Evolutionary conservation across 2,888 invertebrate species (phyloP).

Genomic region (Drosophila sordidula): DNA sequence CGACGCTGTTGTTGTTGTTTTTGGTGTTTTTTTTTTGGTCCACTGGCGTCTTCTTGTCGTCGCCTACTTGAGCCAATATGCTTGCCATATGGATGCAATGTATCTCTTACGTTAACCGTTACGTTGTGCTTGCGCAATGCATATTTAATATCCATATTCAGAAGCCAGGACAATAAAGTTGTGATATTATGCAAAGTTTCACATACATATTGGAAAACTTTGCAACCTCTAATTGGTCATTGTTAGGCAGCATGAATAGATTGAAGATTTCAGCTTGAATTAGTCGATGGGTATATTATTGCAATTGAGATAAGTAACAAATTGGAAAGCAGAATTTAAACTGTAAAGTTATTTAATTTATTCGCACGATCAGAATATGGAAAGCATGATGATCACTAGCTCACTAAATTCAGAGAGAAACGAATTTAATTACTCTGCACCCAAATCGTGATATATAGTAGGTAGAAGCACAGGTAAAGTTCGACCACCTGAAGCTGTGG

Average conservation of each 20-base stretch:
- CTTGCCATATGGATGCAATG: constrained; percentile 71
- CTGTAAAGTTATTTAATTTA: too few relatives aligned
- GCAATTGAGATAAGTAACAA: too few relatives aligned
- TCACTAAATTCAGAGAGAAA: background rate
- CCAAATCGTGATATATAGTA: constrained; percentile 1
- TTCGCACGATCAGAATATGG: too few relatives aligned
- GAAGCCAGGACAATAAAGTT: constrained; percentile 38
- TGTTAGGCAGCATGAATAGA: too few relatives aligned
- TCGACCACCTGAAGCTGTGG: constrained; percentile 55
- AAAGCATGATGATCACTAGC: background rate
- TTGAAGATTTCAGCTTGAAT: too few relatives aligned
- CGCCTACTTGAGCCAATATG: constrained; percentile 70
- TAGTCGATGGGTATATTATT: too few relatives aligned
- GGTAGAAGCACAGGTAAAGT: constrained; percentile 17
- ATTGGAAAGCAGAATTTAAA: too few relatives aligned
- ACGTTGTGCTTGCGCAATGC: constrained; percentile 40
- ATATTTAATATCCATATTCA: constrained; percentile 27
- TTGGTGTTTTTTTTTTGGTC: constrained; percentile 27
- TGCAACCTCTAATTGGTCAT: constrained; percentile 10
- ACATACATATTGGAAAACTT: constrained; percentile 18
- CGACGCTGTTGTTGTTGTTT: constrained; percentile 22
- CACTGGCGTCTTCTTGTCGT: constrained; percentile 58
- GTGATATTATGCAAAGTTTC: constrained; percentile 21
- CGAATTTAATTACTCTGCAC: background rate
- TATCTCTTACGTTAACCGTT: constrained; percentile 54